Base-by-base conservation (phyloP, 1,140 invertebrate genomes). In the Solenopsis fugax region DNA sequence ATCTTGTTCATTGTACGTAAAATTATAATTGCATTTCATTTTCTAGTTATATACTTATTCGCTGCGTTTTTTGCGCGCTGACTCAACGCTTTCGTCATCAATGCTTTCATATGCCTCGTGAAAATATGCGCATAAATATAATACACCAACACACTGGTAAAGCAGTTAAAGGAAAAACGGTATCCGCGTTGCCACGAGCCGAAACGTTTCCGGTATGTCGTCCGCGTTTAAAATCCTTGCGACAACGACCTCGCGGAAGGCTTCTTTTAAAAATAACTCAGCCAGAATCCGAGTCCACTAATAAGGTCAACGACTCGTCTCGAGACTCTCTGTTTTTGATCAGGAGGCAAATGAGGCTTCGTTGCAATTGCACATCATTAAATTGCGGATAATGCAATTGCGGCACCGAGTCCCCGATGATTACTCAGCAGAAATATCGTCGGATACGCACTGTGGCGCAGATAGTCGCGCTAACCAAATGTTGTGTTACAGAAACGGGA, bases 121-220 rank as follows among this genome's bases (percentile, higher is more conserved):
- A 84, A 84, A 82, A 48, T 48, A 60, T 60, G 7, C 24, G 24
- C 54, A 9, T 13, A 41, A 12, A n/a, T 80, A 16, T 73, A 81
- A 72, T 73, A 7, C 50, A 48, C n/a, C 16, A 18, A 16, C 37
- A 16, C 37, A 72, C 24, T 21, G 18, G 24, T 41, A 16, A 72
- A 13, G 2, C 12, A 48, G 13, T 24, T 78, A 77, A 91, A 88
- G 71, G 78, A 92, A 86, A 93, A 95, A 95, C 94, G 94, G 94
- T 94, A 94, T 93, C 54, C 76, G 64, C 85, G 85, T 92, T 92
- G 92, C 88, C 91, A 94, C 90, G 92, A 93, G 91, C 93, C 93
- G 93, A 94, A 94, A 94, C 94, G 90, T 91, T 94, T 95, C 93
- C 94, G 92, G 93, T 88, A 90, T 90, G 90, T 91, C 88, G 80